Evolutionary conservation across 2,113 vertebrate genomes (phyloP).

Genomic region (Xenus cinereus): DNA sequence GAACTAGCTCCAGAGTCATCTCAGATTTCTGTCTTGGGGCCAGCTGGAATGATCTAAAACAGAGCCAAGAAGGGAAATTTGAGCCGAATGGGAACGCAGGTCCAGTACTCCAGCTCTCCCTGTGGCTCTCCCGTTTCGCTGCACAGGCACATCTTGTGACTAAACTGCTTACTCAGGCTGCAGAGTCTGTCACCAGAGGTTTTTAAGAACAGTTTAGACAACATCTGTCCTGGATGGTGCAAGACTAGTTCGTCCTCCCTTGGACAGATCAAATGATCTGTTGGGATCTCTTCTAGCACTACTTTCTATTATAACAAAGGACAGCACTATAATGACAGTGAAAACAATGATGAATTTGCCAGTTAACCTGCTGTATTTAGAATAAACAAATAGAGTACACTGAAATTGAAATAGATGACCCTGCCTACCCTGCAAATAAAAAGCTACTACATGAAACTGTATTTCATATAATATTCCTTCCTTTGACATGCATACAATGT

Average conservation of each 20-base stretch:
- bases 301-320: neutral
- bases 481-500: neutral
- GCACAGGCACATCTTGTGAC: neutral
- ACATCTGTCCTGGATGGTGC: neutral
- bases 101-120: neutral
- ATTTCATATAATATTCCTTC: neutral
- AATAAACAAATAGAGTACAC: neutral
- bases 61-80: neutral
- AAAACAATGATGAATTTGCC: neutral
- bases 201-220: neutral
- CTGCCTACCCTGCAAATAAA: neutral
- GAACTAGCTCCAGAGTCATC: neutral
- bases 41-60: neutral
- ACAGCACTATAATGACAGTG: neutral
- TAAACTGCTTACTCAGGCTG: neutral
- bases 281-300: neutral
- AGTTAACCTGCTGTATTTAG: neutral
- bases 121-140: neutral
- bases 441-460: neutral
- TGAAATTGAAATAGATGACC: neutral
- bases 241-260: neutral
- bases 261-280: neutral
- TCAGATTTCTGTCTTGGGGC: neutral
- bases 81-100: fast-evolving
- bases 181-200: neutral